Percentiles rank a stretch among this genome's conserved stretches.
phyloP scores from a whole-genome alignment of 2,888 invertebrate species.

The Conus canariensis region DNA sequence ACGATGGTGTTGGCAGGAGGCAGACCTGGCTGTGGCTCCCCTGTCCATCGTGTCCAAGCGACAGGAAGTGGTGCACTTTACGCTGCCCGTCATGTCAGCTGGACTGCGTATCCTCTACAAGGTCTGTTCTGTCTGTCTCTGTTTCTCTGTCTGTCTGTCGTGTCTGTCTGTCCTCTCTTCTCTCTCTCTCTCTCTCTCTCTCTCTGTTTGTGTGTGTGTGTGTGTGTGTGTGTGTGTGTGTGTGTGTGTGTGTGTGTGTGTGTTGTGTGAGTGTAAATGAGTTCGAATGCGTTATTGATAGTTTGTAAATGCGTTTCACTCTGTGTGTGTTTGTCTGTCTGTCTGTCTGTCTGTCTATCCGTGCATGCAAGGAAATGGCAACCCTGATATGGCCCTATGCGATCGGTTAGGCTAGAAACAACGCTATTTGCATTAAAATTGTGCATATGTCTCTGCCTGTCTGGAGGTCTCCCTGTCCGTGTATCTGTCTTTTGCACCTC shows the following conservation, averaged over 20 bases:
- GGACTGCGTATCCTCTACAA: conserved; percentile 56
- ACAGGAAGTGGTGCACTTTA: conserved; percentile 51
- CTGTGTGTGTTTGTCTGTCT: not conserved
- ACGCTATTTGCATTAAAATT: not conserved
- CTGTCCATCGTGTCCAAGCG: conserved; percentile 49
- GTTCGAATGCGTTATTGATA: no score
- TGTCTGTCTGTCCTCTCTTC: not conserved
- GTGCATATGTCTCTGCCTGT: not conserved
- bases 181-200: not conserved
- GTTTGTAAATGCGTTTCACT: not conserved
- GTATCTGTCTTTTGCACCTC: not conserved
- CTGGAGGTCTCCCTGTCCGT: not conserved
- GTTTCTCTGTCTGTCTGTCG: not conserved
- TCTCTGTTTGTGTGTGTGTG: not conserved
- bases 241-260: not conserved
- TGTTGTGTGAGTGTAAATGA: no score
- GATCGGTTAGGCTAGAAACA: no score
- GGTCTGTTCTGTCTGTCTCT: conserved; percentile 25
- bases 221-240: not conserved
- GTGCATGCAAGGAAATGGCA: not conserved
- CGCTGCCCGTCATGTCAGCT: conserved; percentile 50
- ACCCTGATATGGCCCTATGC: no score
- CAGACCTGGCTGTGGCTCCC: conserved; percentile 55
- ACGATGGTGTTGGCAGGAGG: conserved; percentile 42
- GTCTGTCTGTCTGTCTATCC: not conserved